Base-by-base conservation (phyloP, 2,797 vertebrate genomes). In the Mallotus villosus region DNA sequence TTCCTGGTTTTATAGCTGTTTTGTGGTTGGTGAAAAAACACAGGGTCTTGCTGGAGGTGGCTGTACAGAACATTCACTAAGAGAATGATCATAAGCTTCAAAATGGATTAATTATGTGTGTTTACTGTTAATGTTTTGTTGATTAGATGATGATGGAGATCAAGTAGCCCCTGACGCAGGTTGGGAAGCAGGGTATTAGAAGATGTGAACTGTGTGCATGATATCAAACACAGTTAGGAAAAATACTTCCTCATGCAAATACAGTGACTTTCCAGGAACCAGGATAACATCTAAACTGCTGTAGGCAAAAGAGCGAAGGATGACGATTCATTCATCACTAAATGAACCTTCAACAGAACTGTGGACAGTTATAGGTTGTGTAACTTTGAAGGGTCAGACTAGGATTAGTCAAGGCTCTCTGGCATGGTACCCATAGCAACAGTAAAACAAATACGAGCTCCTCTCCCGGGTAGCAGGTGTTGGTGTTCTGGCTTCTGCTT, bases 181-280 rank as follows among this genome's bases (percentile, higher is more conserved):
- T 8, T 29, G 27, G 4, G 32, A 6, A 8, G 32, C 32, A 6
- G 1, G 32, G 8, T 46, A 8, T 46, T 46, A 46, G 41, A 3
- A 37, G 34, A 1, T 37, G 34, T 8, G 34, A 37, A 7, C 41
- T 46, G 41, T 2, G 0, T 12, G 41, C 41, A 46, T 46, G 41
- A 68, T 63, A 55, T 55, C 49, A 19, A 11, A 64, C 7, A 32
- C 19, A 4, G 37, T 67, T 60, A 46, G 12, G 41, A 2, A 12
- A 46, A 46, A 46, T 14, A 12, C 11, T 3, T 46, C 11, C 11
- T 46, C 41, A 77, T 77, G 73, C 71, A 81, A 82, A 80, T 16
- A 59, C 14, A 9, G 14, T 5, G 49, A 11, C 24, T 49, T 19
- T 68, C 27, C 62, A 77, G 67, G 71, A 78, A 70, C 62, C 1